Evolutionary conservation across 92 coral and sea anemone species (phyloP).

Genomic region (Siderastrea siderea): DNA sequence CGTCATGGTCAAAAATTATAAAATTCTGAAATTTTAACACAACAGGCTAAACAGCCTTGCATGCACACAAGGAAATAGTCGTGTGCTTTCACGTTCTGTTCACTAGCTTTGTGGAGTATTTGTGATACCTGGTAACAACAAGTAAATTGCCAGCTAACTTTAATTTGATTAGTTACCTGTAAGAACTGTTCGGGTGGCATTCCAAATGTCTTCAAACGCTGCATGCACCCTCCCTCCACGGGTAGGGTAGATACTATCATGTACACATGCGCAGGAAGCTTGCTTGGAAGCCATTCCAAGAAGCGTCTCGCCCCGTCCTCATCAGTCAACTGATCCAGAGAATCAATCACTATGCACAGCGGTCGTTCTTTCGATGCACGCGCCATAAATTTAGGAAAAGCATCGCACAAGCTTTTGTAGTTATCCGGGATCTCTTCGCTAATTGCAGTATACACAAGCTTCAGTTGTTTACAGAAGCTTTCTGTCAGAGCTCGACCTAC

Average conservation of each 20-base stretch:
- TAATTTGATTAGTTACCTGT: slow-evolving; percentile 12
- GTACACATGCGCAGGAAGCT: slow-evolving; percentile 64
- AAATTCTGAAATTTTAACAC: no score
- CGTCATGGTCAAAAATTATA: no score
- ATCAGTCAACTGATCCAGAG: slow-evolving; percentile 78
- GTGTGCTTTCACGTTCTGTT: no score
- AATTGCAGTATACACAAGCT: slow-evolving; percentile 45
- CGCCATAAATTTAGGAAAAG: slow-evolving; percentile 55
- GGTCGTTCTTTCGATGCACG: slow-evolving; percentile 62
- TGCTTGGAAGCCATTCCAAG: slow-evolving; percentile 79
- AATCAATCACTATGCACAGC: slow-evolving; percentile 76
- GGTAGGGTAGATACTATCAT: slow-evolving; percentile 75
- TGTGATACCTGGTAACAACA: no score
- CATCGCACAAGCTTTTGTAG: slow-evolving; percentile 63
- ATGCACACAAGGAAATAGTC: no score
- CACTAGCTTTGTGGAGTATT: no score
- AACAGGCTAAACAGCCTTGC: no score
- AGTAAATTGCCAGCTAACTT: no score
- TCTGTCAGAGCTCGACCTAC: slow-evolving; percentile 68
- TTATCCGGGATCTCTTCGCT: slow-evolving; percentile 62
- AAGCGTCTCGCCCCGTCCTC: slow-evolving; percentile 71
- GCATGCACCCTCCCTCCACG: slow-evolving; percentile 66
- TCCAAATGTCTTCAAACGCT: slow-evolving; percentile 62
- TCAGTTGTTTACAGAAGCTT: slow-evolving; percentile 69
- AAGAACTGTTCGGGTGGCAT: slow-evolving; percentile 53